Percentiles rank a stretch among this genome's conserved stretches.
Conservation (phyloP, 2,888 invertebrate species). For the Meganola albula region DNA sequence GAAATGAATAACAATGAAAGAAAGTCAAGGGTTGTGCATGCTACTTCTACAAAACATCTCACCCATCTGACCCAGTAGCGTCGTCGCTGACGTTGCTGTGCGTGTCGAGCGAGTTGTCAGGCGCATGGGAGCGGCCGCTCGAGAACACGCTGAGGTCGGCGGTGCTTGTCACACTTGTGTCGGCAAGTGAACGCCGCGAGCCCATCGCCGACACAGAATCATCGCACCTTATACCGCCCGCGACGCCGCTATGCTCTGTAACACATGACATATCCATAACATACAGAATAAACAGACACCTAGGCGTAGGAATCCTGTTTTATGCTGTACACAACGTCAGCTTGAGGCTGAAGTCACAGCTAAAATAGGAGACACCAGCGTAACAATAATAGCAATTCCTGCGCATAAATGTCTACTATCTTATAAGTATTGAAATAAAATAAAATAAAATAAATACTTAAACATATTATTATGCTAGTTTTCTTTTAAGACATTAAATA, state of each 20-base stretch:
- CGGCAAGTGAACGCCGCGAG: conserved; percentile 87
- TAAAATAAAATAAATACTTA: no score
- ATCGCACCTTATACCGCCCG: conserved; percentile 60
- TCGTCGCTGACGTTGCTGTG: conserved; percentile 87
- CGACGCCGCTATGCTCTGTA: conserved; percentile 64
- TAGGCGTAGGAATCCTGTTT: background rate
- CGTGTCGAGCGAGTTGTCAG: conserved; percentile 85
- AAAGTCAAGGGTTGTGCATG: no score
- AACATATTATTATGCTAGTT: no score
- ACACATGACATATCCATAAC: background rate
- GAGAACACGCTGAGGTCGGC: conserved; percentile 89
- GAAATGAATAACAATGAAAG: no score
- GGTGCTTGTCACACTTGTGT: conserved; percentile 90
- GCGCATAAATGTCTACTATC: no score
- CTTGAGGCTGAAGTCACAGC: no score
- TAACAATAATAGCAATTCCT: no score
- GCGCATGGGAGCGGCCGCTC: conserved; percentile 83
- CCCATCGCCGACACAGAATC: conserved; percentile 85
- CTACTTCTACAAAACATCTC: conserved; percentile 58
- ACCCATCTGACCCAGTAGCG: conserved; percentile 83
- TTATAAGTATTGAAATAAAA: no score
- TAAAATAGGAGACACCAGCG: no score
- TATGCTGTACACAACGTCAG: no score
- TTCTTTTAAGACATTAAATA: no score
- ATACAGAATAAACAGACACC: background rate